These are phyloP conservation scores for Fringilla coelebs DNA, from an alignment of 2,797 vertebrate species.

Conservation along the genomic window DNA sequence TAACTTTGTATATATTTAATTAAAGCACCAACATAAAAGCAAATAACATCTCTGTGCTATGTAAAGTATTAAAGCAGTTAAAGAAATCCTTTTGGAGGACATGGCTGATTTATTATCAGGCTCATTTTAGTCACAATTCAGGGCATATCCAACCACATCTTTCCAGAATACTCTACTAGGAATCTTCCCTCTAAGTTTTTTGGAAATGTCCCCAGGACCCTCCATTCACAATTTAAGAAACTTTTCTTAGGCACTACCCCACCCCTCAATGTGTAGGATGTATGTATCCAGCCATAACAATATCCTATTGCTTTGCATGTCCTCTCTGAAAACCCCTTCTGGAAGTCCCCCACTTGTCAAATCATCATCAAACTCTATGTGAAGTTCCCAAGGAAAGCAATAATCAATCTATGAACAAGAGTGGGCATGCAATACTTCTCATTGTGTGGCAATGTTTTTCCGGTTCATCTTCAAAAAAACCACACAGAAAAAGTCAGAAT, in stretches of 20 bases:
- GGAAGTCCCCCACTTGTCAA: background rate
- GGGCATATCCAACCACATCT: background rate
- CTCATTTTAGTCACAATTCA: background rate
- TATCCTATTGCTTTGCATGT: background rate
- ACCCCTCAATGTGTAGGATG: background rate
- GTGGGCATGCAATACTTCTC: background rate
- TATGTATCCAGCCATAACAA: background rate
- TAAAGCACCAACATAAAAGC: background rate
- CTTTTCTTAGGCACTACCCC: background rate
- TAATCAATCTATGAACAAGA: background rate
- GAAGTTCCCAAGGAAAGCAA: background rate
- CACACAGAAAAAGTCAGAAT: background rate
- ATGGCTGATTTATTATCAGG: background rate
- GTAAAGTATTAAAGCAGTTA: background rate
- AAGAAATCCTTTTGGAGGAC: background rate
- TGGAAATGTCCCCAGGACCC: background rate
- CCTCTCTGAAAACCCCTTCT: background rate
- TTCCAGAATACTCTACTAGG: background rate
- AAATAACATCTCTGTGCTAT: background rate
- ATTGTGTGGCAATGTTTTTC: background rate
- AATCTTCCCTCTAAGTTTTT: background rate
- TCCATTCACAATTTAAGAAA: background rate
- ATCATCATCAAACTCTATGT: background rate
- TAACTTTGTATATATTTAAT: background rate
- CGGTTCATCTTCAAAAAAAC: background rate